Evolutionary conservation across 2,888 invertebrate genomes (phyloP), one percentile per base, ranked within the genome.

Genomic region (Eristalis intricaria): DNA sequence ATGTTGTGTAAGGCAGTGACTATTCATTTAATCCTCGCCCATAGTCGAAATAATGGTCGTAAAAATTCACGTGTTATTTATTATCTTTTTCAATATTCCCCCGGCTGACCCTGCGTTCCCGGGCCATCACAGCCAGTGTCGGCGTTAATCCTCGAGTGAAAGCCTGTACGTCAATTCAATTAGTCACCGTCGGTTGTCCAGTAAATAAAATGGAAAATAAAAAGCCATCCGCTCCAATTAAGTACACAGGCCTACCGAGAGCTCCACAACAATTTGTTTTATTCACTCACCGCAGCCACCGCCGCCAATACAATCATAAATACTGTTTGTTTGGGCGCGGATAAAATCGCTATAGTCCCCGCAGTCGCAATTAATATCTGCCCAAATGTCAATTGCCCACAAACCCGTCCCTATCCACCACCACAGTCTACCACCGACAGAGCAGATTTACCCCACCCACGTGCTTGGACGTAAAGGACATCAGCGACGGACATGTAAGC

Each of bases 321-420:
- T 61, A 29, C 50, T 68, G 35, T 69, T 69, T 69, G 32, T 50
- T 40, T 22, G 15, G 8, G 63, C 3, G 26, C 22, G 29, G 50
- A 63, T 38, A 56, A 63, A 74, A 63, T 43, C 61, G 15, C n/a
- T 58, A 13, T 1, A 68, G 56, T 61, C 66, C 19, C 80, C n/a
- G n/a, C n/a, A n/a, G n/a, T 26, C 43, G 35, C 56, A 81, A 69
- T 74, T 81, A 63, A 63, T 81, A 74, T 73, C 68, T 80, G 68
- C 43, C 73, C 61, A 38, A 74, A 74, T 68, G 63, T 69, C 68
- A 80, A 74, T 80, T 73, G 68, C 61, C 38, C 38, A 13, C 26
- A 26, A 5, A 60, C n/a, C 56, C 58, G 58, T 35, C 35, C 35
- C 35, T 11, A 35, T 11, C 10, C 35, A 35, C 35, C 35, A 35